Conservation (phyloP, 2,888 invertebrate species). For the Spatulosminthurus flaviceps region DNA sequence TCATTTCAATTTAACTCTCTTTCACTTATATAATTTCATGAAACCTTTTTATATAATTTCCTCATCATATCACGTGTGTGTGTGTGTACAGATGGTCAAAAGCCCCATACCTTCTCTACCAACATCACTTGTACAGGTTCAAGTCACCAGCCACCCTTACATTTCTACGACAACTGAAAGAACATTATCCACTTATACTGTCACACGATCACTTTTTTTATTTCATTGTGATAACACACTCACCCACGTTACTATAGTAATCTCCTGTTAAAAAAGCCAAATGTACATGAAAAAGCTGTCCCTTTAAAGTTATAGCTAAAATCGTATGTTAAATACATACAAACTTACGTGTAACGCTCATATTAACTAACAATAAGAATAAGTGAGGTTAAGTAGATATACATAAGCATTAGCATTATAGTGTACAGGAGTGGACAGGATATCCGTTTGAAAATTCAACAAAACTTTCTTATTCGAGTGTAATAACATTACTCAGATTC, state of each 20-base stretch:
- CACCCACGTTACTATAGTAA: too few relatives aligned
- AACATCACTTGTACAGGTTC: too few relatives aligned
- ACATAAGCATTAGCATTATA: not conserved
- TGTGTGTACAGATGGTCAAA: too few relatives aligned
- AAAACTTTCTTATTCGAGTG: not conserved
- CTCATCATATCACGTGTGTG: too few relatives aligned
- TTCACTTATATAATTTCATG: constrained; percentile 3
- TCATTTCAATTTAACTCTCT: constrained; percentile 5
- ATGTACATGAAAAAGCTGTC: too few relatives aligned
- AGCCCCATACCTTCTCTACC: too few relatives aligned
- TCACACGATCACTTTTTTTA: constrained; percentile 13
- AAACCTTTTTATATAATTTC: too few relatives aligned
- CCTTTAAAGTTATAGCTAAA: too few relatives aligned
- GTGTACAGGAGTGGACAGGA: not conserved
- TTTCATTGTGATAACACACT: constrained; percentile 2
- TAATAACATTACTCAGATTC: not conserved
- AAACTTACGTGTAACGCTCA: not conserved
- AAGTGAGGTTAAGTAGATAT: not conserved
- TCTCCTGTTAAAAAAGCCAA: too few relatives aligned
- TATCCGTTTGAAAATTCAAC: not conserved
- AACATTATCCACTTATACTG: not conserved
- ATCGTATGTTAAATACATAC: too few relatives aligned
- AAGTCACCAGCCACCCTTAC: too few relatives aligned
- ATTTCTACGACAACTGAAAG: too few relatives aligned
- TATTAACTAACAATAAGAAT: not conserved